Base-by-base conservation (phyloP, 2,113 vertebrate species). In the Pseudonaja textilis region DNA sequence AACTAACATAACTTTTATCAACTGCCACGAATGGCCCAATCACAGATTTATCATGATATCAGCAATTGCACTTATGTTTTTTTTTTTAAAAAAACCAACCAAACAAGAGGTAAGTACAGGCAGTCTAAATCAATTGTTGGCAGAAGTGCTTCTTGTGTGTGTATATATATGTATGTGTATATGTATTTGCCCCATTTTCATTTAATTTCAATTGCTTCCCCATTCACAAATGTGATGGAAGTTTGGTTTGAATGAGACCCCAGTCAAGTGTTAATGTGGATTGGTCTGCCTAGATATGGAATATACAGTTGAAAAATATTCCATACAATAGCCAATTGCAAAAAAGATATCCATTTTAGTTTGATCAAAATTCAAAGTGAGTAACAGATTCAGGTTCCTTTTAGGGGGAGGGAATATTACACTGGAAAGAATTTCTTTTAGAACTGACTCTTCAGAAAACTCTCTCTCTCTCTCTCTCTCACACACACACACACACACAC, bases 341-440 rank as follows among this genome's bases (percentile, higher is more conserved):
- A 26, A 47, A 90, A 90, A 47, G 57, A 25, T 29, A 20, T 87
- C 6, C 57, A 50, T 50, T 69, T 42, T 89, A 89, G 5, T 59
- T 42, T 88, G 11, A 87, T 6, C 69, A 88, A 85, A 93, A 93
- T 64, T 89, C 52, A 93, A 92, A 88, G 89, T 39, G 55, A 92
- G 55, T 59, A 39, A 81, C 56, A 87, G 90, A 55, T 47, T 9
- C 22, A 42, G 90, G 91, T 91, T 95, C 3, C 16, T 64, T 34
- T 88, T 74, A 50, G 64, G n/a, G 12, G n/a, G 14, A 39, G 69
- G 16, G 69, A 54, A 23, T 57, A 64, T 93, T 88, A 93, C 93
- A 90, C 8, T n/a, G 94, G 95, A 94, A 94, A 52, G 59, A 88
- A 47, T 90, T 92, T 42, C 92, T 94, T 93, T 92, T 94, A 93